phyloP scores from a whole-genome alignment of 2,113 vertebrate species.

The Callipepla squamata region DNA sequence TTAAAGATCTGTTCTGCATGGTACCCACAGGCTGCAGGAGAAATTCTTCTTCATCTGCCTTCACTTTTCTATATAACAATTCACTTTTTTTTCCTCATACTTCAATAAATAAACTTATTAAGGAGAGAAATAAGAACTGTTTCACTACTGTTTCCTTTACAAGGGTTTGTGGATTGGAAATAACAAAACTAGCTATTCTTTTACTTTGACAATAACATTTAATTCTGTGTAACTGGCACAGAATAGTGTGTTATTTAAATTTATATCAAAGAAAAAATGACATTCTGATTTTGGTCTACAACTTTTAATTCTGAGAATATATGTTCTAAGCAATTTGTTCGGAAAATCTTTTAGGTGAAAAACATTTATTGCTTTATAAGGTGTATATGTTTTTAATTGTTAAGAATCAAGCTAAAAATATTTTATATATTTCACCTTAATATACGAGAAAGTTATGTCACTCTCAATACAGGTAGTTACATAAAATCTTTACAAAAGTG shows the following conservation, averaged over 20 bases:
- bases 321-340: too few relatives aligned
- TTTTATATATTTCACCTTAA: background rate
- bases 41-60: background rate
- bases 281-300: background rate
- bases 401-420: background rate
- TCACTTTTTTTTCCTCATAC: too few relatives aligned
- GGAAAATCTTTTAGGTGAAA: background rate
- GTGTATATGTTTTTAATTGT: background rate
- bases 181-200: background rate
- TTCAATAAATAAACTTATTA: background rate
- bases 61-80: background rate
- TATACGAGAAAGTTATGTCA: background rate
- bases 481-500: background rate
- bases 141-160: background rate
- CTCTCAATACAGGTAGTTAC: background rate
- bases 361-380: background rate
- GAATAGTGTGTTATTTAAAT: background rate
- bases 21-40: background rate
- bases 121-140: background rate
- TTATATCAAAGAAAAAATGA: background rate
- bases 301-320: background rate
- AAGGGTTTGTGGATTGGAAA: background rate
- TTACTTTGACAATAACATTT: background rate
- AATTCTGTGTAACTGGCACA: background rate
- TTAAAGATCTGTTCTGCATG: background rate